Conservation (phyloP, 2,113 vertebrate genomes). For the Cyprinodon tularosa region DNA sequence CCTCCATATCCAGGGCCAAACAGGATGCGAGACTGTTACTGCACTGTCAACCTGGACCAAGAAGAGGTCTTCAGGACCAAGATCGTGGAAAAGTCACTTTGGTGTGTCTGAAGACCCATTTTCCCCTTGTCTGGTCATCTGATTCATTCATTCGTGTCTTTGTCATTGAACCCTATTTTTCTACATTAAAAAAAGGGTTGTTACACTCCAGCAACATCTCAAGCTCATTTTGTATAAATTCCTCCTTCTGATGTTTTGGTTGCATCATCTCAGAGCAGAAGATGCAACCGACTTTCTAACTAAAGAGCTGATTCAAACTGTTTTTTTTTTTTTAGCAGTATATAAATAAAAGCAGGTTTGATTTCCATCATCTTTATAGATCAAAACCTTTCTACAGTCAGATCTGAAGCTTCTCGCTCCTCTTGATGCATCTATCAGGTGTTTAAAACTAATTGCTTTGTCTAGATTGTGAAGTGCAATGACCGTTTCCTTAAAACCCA, state of each 20-base stretch:
- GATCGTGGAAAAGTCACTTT: conserved; percentile 93
- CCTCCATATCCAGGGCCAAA: conserved; percentile 95
- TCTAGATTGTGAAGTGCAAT: background rate
- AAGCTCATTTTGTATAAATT: background rate
- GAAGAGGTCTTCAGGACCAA: conserved; percentile 99
- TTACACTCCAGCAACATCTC: background rate
- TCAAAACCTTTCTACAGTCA: background rate
- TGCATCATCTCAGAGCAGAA: background rate
- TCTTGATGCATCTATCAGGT: background rate
- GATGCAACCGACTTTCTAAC: background rate
- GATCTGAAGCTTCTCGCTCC: background rate
- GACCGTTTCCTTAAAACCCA: background rate
- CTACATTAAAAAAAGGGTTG: background rate
- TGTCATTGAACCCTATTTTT: background rate
- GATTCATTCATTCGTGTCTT: no score
- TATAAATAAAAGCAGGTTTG: background rate
- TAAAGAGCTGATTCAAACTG: background rate
- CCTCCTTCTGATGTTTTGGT: background rate
- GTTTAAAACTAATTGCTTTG: background rate
- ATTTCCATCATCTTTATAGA: background rate
- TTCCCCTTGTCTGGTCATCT: background rate
- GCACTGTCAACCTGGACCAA: conserved; percentile 98
- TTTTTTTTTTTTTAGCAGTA: background rate
- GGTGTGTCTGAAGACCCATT: conserved; percentile 48
- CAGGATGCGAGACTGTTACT: conserved; percentile 98